Evolutionary conservation across 2,113 vertebrate genomes (phyloP).

Genomic region (Stigmatopora argus): DNA sequence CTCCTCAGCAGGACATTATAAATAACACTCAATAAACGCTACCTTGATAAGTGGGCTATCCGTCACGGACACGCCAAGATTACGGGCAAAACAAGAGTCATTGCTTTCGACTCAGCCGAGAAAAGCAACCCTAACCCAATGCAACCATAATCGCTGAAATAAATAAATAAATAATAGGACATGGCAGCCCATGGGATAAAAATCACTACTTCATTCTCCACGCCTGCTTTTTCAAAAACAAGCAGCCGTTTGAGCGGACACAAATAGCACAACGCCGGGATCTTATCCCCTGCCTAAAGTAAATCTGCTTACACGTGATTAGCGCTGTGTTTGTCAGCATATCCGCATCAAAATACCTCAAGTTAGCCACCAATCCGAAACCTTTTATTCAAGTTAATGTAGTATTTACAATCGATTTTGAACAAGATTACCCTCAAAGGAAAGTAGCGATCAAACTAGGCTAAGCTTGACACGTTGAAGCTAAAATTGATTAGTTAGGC

Average conservation of each 20-base stretch:
- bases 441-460: neutral
- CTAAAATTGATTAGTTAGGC: neutral
- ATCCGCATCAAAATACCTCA: neutral
- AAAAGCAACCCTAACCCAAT: conserved; percentile 28
- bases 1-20: conserved; percentile 76
- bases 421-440: neutral
- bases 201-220: neutral
- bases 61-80: conserved; percentile 70
- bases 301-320: conserved; percentile 1
- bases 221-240: neutral
- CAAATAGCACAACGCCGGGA: neutral
- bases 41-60: conserved; percentile 77
- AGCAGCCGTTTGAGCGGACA: neutral
- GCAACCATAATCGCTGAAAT: neutral
- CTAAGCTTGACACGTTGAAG: neutral
- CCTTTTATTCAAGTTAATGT: too few relatives aligned
- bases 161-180: neutral
- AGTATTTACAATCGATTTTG: too few relatives aligned
- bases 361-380: neutral
- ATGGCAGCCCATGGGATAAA: neutral
- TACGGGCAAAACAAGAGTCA: conserved; percentile 52
- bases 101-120: conserved; percentile 38
- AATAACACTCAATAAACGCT: conserved; percentile 80
- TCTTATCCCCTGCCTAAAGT: neutral
- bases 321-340: neutral